Evolutionary conservation across 1,140 invertebrate species (phyloP), one percentile per base, ranked within the genome.

Genomic region (Sycophila sp.): DNA sequence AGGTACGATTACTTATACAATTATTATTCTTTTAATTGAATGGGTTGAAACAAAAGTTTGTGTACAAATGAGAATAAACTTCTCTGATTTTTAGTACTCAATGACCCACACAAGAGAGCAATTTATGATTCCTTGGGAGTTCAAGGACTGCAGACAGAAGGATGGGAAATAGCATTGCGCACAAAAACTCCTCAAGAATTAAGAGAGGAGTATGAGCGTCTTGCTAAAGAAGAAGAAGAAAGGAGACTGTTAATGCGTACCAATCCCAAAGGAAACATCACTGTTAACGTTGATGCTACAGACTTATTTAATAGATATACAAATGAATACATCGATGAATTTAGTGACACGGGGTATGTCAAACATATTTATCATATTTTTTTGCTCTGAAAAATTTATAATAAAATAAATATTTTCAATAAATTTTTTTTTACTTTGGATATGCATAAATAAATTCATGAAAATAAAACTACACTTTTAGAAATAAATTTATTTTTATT

Each of bases 131-230:
- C 89, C 10, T 82, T 94, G 71, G 93, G 94, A 26, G 86, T 89
- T 11, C 89, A 92, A 82, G 96, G 96, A 2, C 82, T 98, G 19
- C 91, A 96, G 85, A 95, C 94, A 10, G 94, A 97, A 81, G 96
- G 95, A 59, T 96, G 95, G 94, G 94, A 97, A 86, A 89, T 98
- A 66, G 93, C 97, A 26, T 91, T 96, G 72, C 87, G 95, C 24
- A 96, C 94, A 7, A 93, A 94, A 87, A 97, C 96, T 5, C 95
- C 96, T 10, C 90, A 93, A 73, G 96, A 98, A 88, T 98, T 99
- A 55, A 87, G 96, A 69, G 96, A 97, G 76, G 96, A 98, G 86
- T 98, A 96, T 89, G 95, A 98, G 85, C 89, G 94, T 76, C 85
- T 96, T 24, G 91, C 92, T 26, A 79, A 89, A 69, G 93, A 95